A percentile compares a stretch with the other conserved stretches of the same genome.
Conservation (phyloP, 2,888 invertebrate genomes). For the Vanessa cardui region DNA sequence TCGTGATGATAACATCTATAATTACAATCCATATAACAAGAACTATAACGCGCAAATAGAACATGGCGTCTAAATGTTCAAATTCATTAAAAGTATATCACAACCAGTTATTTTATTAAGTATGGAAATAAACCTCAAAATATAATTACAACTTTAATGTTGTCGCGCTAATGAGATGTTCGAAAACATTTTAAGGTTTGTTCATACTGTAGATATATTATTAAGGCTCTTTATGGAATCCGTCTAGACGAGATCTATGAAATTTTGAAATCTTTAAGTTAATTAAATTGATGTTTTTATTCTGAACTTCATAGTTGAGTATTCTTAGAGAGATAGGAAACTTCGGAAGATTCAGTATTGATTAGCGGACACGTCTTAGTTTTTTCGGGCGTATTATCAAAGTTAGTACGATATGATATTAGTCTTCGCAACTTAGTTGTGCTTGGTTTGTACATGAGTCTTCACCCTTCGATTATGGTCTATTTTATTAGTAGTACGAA, state of each 20-base stretch:
- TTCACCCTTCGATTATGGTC: no score
- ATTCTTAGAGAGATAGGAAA: no score
- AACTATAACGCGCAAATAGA: slow-evolving; percentile 26
- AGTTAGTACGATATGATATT: no score
- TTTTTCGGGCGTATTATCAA: no score
- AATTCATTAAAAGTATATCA: slow-evolving; percentile 40
- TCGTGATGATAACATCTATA: slow-evolving; percentile 7
- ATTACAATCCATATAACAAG: slow-evolving; percentile 1
- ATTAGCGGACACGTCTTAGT: no score
- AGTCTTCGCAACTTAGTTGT: no score
- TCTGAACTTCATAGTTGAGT: no score
- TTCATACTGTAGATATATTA: not conserved
- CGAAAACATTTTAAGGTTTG: slow-evolving; percentile 25
- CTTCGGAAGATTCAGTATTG: no score
- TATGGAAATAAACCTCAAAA: slow-evolving; percentile 39
- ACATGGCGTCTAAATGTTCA: slow-evolving; percentile 23
- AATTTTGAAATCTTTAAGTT: no score
- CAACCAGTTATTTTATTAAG: slow-evolving; percentile 39
- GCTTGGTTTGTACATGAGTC: no score
- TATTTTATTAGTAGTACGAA: no score
- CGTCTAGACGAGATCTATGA: not conserved
- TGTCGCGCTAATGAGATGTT: slow-evolving; percentile 35
- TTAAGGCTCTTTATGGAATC: not conserved
- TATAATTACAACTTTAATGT: slow-evolving; percentile 39
- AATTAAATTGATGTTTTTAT: no score